Percentiles rank a stretch among this genome's conserved stretches.
Conservation (phyloP, 92 coral and sea anemone genomes). For the Heteractis magnifica region DNA sequence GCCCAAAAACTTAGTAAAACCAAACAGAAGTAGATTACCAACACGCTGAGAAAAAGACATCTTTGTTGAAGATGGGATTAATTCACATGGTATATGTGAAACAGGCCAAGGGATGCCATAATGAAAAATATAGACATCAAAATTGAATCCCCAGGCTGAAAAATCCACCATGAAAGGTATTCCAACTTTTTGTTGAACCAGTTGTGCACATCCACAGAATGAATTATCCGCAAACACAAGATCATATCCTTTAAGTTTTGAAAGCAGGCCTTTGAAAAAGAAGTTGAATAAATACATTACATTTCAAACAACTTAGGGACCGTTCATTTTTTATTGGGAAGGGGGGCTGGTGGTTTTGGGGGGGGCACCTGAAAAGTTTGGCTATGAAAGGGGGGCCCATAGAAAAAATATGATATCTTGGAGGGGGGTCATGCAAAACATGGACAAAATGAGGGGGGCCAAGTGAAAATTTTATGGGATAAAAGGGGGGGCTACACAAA, state of each 20-base stretch:
- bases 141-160: conserved; percentile 2
- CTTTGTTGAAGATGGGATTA: neutral
- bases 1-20: neutral
- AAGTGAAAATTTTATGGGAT: too few relatives aligned
- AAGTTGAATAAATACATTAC: too few relatives aligned
- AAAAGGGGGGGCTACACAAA: too few relatives aligned
- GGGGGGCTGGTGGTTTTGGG: too few relatives aligned
- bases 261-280: neutral
- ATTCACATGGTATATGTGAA: conserved; percentile 18
- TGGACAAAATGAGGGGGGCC: too few relatives aligned
- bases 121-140: neutral
- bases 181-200: conserved; percentile 1
- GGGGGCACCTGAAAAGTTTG: too few relatives aligned
- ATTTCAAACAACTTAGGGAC: too few relatives aligned
- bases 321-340: neutral
- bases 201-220: neutral
- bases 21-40: neutral
- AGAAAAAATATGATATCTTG: too few relatives aligned
- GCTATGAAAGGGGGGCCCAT: too few relatives aligned
- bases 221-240: conserved; percentile 18
- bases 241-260: conserved; percentile 14
- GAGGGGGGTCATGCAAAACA: too few relatives aligned
- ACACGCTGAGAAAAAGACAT: conserved; percentile 19
- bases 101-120: conserved; percentile 27
- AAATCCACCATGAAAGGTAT: conserved; percentile 22